These are phyloP conservation scores for Masticophis lateralis DNA, from an alignment of 2,797 vertebrate genomes.

Conservation along the genomic window DNA sequence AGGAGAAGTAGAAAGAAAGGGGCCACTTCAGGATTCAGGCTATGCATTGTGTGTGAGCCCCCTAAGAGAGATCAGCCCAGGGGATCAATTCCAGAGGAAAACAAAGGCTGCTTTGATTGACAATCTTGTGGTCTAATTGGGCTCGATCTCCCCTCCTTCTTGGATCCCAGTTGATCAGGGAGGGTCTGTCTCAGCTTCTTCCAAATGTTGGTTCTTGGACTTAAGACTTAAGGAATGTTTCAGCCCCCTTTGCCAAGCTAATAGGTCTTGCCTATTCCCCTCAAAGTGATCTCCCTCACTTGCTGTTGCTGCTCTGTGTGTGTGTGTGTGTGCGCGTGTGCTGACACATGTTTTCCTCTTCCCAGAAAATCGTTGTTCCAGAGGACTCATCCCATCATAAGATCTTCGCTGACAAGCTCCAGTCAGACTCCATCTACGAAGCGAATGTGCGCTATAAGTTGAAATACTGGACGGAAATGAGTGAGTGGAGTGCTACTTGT, in stretches of 20 bases:
- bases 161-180: background rate
- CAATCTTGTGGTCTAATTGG: background rate
- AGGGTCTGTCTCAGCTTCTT: background rate
- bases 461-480: conserved; percentile 32
- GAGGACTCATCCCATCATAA: conserved; percentile 23
- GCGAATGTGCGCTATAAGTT: conserved; percentile 53
- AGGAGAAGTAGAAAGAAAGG: background rate
- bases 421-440: conserved; percentile 34
- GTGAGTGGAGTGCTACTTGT: conserved; percentile 68
- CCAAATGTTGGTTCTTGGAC: background rate
- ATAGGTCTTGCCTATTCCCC: background rate
- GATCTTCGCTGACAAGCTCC: conserved; percentile 50
- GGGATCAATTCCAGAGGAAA: background rate
- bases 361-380: background rate
- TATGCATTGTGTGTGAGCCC: background rate
- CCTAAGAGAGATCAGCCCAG: background rate
- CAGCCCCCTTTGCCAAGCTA: background rate
- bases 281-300: background rate
- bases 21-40: background rate
- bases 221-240: background rate
- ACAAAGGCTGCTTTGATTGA: background rate
- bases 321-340: fast-evolving
- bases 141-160: background rate
- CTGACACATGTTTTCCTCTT: background rate
- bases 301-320: no score